A percentile compares a stretch with the other conserved stretches of the same genome.
phyloP scores from a whole-genome alignment of 2,888 invertebrate genomes.

The Clepsis dumicolana region DNA sequence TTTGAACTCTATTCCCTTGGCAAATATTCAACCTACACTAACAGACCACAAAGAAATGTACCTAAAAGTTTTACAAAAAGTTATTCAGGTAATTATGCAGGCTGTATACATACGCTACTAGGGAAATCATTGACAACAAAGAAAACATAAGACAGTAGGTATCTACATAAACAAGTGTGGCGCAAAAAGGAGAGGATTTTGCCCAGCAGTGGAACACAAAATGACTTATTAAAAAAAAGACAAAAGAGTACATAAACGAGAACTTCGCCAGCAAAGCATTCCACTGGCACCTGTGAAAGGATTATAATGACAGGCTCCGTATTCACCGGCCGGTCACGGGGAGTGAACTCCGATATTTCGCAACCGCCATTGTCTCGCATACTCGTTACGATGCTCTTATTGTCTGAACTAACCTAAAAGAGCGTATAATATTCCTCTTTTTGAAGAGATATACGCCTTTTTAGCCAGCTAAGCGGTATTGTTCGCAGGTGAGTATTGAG shows the following conservation, averaged over 20 bases:
- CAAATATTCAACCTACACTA: no score
- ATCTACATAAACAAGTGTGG: no score
- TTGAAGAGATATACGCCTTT: slow-evolving; percentile 24
- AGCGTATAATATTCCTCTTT: slow-evolving; percentile 1
- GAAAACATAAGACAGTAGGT: no score
- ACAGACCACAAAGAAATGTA: no score
- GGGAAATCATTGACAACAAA: no score
- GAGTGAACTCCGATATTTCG: slow-evolving; percentile 44
- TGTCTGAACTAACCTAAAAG: slow-evolving; percentile 24
- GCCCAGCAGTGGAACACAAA: no score
- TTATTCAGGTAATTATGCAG: no score
- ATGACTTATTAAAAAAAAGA: no score
- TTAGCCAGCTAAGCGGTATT: slow-evolving; percentile 20
- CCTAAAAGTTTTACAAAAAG: no score
- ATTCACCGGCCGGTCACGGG: slow-evolving; percentile 34
- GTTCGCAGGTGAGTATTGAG: slow-evolving; percentile 46
- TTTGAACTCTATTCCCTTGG: no score
- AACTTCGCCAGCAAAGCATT: neutral
- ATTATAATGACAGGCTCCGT: slow-evolving; percentile 5
- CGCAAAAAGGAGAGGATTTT: no score
- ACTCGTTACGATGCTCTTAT: slow-evolving; percentile 39
- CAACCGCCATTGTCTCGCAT: slow-evolving; percentile 44
- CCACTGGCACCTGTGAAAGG: slow-evolving; percentile 5
- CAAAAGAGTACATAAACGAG: neutral
- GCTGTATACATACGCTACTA: no score